Conservation (phyloP, 2,888 invertebrate species). For the Macrostomum cliftonense region DNA sequence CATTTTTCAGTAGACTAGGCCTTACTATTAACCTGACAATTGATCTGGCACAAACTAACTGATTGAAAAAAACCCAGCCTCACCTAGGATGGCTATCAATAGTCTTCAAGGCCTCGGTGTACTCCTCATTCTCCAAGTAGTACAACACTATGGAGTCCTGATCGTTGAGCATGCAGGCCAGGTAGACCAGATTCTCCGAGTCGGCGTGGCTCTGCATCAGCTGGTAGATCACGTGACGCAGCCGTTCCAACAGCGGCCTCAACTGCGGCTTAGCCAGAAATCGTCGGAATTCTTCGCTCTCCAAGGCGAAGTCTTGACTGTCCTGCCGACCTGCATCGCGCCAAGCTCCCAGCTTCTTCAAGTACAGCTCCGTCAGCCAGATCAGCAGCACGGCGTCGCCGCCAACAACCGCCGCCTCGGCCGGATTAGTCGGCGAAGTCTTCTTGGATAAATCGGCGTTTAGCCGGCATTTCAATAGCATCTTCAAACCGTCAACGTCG, state of each 20-base stretch:
- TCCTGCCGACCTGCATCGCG: slow-evolving; percentile 23
- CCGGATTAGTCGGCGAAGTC: no score
- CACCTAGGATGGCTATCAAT: not conserved
- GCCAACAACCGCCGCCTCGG: no score
- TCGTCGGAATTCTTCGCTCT: slow-evolving; percentile 25
- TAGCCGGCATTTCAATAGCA: no score
- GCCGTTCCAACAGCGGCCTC: not conserved
- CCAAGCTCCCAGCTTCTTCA: slow-evolving; percentile 65
- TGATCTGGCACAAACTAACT: not conserved
- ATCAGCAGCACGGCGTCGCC: slow-evolving; percentile 51
- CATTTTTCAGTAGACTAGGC: no score
- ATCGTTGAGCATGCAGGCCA: slow-evolving; percentile 4
- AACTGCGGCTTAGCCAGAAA: slow-evolving; percentile 18
- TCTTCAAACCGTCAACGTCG: no score
- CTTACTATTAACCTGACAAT: no score
- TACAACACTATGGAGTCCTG: slow-evolving; percentile 3
- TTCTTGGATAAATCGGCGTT: no score
- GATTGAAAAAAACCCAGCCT: not conserved
- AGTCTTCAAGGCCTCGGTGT: slow-evolving; percentile 50
- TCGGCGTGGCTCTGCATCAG: slow-evolving; percentile 4
- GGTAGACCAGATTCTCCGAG: slow-evolving; percentile 2
- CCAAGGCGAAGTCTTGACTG: slow-evolving; percentile 17
- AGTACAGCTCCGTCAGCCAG: slow-evolving; percentile 78
- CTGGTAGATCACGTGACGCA: not conserved
- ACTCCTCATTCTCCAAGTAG: slow-evolving; percentile 55